phyloP scores from a whole-genome alignment of 2,797 vertebrate species.

The Mormyrops boulengeri region DNA sequence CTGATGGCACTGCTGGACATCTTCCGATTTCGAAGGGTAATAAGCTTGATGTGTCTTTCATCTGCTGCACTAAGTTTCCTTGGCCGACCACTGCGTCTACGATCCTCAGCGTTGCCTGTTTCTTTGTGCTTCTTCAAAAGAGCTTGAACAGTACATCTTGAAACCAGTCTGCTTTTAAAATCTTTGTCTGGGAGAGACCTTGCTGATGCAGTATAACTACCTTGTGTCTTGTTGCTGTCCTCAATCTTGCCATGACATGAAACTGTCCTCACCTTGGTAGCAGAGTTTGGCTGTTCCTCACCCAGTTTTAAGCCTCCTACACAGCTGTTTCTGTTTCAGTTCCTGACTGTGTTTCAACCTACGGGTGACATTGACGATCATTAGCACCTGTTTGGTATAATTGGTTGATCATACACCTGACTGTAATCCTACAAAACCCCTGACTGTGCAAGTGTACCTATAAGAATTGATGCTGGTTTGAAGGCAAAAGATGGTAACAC shows the following conservation, averaged over 20 bases:
- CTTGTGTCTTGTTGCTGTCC: background rate
- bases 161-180: slow-evolving; percentile 4
- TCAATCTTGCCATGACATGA: background rate
- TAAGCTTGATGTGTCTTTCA: slow-evolving; percentile 4
- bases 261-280: background rate
- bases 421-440: background rate
- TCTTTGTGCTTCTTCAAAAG: slow-evolving; percentile 22
- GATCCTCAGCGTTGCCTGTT: slow-evolving; percentile 7
- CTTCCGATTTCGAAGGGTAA: background rate
- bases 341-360: background rate
- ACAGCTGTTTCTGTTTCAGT: background rate
- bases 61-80: slow-evolving; percentile 34
- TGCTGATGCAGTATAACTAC: background rate
- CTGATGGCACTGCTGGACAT: slow-evolving; percentile 21
- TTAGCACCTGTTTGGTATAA: background rate
- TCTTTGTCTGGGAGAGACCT: background rate
- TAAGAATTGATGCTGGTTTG: background rate
- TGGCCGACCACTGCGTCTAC: slow-evolving; percentile 35
- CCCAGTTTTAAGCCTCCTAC: background rate
- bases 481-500: background rate
- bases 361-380: background rate
- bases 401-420: background rate
- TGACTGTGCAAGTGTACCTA: background rate
- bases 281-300: background rate
- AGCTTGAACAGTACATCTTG: slow-evolving; percentile 7